Evolutionary conservation across 2,113 vertebrate genomes (phyloP).

Genomic region (Anarhynchus alexandrinus): DNA sequence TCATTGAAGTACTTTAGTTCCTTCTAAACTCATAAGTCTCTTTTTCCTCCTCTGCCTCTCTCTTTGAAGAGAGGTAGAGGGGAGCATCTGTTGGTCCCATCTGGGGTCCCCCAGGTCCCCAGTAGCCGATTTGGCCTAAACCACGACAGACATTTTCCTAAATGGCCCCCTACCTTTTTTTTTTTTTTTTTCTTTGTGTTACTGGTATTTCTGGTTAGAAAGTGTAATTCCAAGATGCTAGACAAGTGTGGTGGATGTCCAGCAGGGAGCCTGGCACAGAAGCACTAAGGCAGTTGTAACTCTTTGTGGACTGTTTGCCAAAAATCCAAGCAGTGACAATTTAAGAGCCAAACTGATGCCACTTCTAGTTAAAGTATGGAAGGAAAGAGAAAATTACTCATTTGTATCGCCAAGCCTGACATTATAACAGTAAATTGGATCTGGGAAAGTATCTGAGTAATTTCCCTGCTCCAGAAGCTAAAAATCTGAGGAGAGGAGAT

Average conservation of each 20-base stretch:
- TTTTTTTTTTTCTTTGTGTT: neutral
- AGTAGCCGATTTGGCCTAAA: no score
- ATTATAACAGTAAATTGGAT: neutral
- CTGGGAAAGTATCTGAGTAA: neutral
- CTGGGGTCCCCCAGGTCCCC: no score
- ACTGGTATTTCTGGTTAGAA: neutral
- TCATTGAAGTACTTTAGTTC: no score
- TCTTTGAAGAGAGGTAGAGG: no score
- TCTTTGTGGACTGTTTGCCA: neutral
- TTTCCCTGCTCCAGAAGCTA: neutral
- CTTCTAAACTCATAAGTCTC: no score
- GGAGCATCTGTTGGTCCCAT: no score
- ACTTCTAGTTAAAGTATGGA: neutral
- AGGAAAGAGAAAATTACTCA: neutral
- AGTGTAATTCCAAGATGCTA: neutral
- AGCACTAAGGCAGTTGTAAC: neutral
- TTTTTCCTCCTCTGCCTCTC: no score
- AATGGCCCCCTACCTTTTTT: neutral
- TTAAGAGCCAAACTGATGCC: neutral
- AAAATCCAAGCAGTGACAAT: neutral
- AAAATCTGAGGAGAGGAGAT: neutral
- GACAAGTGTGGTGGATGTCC: neutral
- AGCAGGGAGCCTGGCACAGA: neutral
- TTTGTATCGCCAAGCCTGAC: neutral
- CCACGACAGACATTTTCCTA: neutral